phyloP scores from a whole-genome alignment of 2,888 invertebrate genomes.

The Volucella inanis region DNA sequence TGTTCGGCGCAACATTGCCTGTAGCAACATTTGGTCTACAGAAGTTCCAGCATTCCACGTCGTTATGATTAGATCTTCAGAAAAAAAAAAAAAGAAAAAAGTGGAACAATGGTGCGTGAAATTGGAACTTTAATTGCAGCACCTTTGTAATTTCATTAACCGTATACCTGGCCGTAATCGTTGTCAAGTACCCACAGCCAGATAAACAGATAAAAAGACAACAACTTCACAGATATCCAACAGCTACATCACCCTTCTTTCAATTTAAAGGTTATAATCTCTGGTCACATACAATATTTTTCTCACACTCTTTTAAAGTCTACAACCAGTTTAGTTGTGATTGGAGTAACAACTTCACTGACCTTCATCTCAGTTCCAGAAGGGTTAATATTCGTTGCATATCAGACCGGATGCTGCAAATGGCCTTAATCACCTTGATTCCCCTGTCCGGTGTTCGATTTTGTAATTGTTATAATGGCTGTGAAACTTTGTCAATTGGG shows the following conservation, averaged over 20 bases:
- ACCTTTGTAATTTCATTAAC: background rate
- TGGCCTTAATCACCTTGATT: conserved; percentile 72
- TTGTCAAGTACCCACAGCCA: no score
- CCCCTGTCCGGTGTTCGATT: conserved; percentile 38
- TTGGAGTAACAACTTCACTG: conserved; percentile 48
- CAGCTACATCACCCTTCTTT: no score
- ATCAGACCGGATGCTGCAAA: conserved; percentile 63
- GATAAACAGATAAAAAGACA: no score
- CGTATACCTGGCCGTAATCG: background rate
- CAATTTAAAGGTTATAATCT: background rate
- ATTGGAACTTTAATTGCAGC: conserved; percentile 9
- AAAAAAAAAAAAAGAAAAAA: conserved; percentile 1
- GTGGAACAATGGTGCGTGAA: background rate
- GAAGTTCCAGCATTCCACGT: conserved; percentile 32
- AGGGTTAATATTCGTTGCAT: conserved; percentile 41
- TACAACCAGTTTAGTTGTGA: conserved; percentile 45
- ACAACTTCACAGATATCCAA: no score
- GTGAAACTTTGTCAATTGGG: conserved; percentile 61
- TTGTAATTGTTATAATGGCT: conserved; percentile 12
- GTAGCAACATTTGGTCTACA: conserved; percentile 17
- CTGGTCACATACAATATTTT: conserved; percentile 3
- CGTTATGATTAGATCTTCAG: conserved; percentile 42
- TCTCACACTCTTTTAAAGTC: conserved; percentile 20
- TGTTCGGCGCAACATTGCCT: conserved; percentile 21
- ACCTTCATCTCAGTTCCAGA: conserved; percentile 63